Percentiles rank a stretch among this genome's conserved stretches.
Evolutionary conservation across 2,888 invertebrate genomes (phyloP).

Genomic region (Parascotia fuliginaria): DNA sequence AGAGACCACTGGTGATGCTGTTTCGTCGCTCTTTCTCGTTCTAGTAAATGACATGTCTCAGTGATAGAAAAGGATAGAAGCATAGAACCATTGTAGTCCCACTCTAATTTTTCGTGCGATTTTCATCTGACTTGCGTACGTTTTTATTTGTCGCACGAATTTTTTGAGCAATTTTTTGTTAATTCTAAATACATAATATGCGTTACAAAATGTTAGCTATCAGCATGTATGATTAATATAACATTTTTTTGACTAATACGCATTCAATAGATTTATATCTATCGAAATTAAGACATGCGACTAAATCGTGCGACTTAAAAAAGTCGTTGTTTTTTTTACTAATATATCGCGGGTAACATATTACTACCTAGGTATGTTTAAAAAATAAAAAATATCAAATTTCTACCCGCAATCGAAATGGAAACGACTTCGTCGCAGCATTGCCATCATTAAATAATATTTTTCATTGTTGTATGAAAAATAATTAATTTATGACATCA

Average conservation of each 20-base stretch:
- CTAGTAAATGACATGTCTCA: too few species aligned
- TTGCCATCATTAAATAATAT: slow-evolving; percentile 12
- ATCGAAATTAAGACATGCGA: slow-evolving; percentile 15
- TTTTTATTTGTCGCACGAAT: slow-evolving; percentile 5
- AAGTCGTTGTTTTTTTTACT: slow-evolving; percentile 15
- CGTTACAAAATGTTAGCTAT: slow-evolving; percentile 13
- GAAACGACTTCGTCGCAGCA: slow-evolving; percentile 13
- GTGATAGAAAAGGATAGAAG: too few species aligned
- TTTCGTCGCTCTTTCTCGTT: too few species aligned
- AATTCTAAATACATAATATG: neutral
- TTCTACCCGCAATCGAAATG: slow-evolving; percentile 14
- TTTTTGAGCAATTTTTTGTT: slow-evolving; percentile 38
- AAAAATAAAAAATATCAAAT: slow-evolving; percentile 39
- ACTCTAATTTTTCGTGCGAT: neutral
- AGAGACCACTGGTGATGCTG: too few species aligned
- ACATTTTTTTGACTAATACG: neutral
- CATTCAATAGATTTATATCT: slow-evolving; percentile 9
- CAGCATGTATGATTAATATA: neutral
- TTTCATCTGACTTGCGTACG: neutral
- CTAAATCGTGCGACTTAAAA: slow-evolving; percentile 30
- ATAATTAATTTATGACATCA: slow-evolving; percentile 9
- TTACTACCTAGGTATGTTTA: slow-evolving; percentile 41
- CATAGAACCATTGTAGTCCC: too few species aligned
- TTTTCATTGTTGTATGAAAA: slow-evolving; percentile 21
- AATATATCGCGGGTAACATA: slow-evolving; percentile 27